A percentile compares a stretch with the other conserved stretches of the same genome.
Conservation (phyloP, 2,888 invertebrate genomes). For the Tachina grossa region DNA sequence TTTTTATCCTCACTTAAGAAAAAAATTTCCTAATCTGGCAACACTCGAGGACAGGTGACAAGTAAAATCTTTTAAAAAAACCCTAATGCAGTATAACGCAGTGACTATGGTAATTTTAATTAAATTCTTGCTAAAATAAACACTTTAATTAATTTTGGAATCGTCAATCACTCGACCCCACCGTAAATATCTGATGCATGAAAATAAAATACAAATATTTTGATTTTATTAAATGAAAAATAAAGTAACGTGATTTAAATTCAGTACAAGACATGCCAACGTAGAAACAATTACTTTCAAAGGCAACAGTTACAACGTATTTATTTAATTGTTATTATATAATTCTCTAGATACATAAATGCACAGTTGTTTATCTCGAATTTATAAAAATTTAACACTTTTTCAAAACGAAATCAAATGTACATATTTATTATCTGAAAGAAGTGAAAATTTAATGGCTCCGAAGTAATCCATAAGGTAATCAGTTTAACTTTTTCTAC, state of each 20-base stretch:
- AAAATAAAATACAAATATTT: conserved; percentile 14
- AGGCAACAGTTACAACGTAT: neutral
- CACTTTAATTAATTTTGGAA: neutral
- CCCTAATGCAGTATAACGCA: no score
- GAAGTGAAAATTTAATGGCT: neutral
- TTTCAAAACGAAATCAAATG: neutral
- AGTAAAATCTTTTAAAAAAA: no score
- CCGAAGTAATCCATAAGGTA: neutral
- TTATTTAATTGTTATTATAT: neutral
- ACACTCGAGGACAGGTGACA: no score
- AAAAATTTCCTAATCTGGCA: no score
- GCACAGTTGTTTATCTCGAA: no score
- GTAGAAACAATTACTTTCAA: neutral
- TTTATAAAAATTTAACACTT: no score
- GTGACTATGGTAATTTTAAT: no score
- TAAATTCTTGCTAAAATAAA: no score
- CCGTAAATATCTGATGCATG: conserved; percentile 35
- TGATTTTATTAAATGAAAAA: conserved; percentile 43
- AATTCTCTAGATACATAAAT: no score
- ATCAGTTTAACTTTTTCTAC: neutral
- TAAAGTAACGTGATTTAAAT: conserved; percentile 44
- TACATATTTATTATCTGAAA: neutral
- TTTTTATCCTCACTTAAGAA: no score
- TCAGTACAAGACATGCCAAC: conserved; percentile 14
- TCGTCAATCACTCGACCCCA: neutral